Conservation (phyloP, 2,888 invertebrate genomes). For the Drosophila melanosoma region DNA sequence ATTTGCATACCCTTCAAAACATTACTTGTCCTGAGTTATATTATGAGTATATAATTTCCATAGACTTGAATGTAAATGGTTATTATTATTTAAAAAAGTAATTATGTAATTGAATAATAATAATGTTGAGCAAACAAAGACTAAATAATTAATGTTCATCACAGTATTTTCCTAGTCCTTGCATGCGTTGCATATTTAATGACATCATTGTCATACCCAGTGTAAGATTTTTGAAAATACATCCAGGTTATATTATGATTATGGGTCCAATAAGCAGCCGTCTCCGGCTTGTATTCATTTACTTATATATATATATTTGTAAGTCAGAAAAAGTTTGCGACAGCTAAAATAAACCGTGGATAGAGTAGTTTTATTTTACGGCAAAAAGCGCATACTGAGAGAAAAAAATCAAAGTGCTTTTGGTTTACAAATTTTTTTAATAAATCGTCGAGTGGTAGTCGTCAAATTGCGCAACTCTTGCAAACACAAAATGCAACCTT, state of each 20-base stretch:
- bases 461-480: slow-evolving; percentile 5
- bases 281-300: slow-evolving; percentile 28
- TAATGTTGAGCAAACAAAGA: not conserved
- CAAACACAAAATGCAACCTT: slow-evolving; percentile 7
- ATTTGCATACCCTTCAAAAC: slow-evolving; percentile 14
- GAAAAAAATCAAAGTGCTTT: slow-evolving; percentile 24
- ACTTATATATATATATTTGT: slow-evolving; percentile 40
- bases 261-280: slow-evolving; percentile 10
- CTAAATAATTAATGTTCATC: not conserved
- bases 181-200: not conserved
- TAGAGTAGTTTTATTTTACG: slow-evolving; percentile 15
- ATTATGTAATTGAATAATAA: not conserved
- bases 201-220: not conserved
- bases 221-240: slow-evolving; percentile 12
- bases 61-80: not conserved
- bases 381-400: slow-evolving; percentile 33
- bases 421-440: slow-evolving; percentile 1
- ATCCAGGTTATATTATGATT: slow-evolving; percentile 18
- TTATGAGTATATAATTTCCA: not conserved
- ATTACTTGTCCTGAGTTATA: too few species aligned
- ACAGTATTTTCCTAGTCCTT: not conserved
- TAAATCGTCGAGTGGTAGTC: slow-evolving; percentile 17
- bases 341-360: slow-evolving; percentile 44
- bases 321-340: slow-evolving; percentile 41
- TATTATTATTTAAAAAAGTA: not conserved